Base-by-base conservation (phyloP, 1,140 invertebrate genomes). In the Latrodectus geometricus region DNA sequence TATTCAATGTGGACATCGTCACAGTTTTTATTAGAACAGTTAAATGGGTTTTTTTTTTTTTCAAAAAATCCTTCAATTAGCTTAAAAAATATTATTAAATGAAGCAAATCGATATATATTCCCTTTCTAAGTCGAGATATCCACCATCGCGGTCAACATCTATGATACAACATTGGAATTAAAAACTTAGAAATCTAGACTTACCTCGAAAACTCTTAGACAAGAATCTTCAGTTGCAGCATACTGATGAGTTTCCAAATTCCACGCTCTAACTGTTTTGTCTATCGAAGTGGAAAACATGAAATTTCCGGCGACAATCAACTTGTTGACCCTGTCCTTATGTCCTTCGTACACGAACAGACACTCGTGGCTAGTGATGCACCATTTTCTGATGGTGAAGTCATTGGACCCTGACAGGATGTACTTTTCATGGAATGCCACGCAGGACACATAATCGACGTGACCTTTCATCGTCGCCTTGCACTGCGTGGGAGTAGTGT, bases 261-360 rank as follows among this genome's bases (percentile, higher is more conserved):
- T 92, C 93, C 93, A 93, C 52, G 92, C 92, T 84, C 92, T 88
- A 21, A 90, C 93, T 2, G 92, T 93, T 75, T 91, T 90, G 87
- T 93, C 93, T 0, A 91, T 92, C 0, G 92, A 92, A 76, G 91
- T 91, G 48, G 91, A 91, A 85, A 93, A 92, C 61, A 93, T 89
- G 88, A 93, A 92, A 88, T 93, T 90, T 88, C 92, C 92, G 52
- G 92, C 92, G 89, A 93, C 93, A 78, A 93, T 88, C 15, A 93
- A 90, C 75, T 92, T 91, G 86, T 93, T 93, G 23, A 93, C 91
- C 17, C 92, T 90, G 4, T 90, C 91, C 50, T 91, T 90, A 88
- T 93, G 93, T 12, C 92, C 93, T 35, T 90, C 90, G 86, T 93
- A 92, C 15, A 91, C 82, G 88, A 91, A 88, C 15, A 90, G 61